Evolutionary conservation across 2,113 vertebrate species (phyloP).

Genomic region (Gadus chalcogrammus): DNA sequence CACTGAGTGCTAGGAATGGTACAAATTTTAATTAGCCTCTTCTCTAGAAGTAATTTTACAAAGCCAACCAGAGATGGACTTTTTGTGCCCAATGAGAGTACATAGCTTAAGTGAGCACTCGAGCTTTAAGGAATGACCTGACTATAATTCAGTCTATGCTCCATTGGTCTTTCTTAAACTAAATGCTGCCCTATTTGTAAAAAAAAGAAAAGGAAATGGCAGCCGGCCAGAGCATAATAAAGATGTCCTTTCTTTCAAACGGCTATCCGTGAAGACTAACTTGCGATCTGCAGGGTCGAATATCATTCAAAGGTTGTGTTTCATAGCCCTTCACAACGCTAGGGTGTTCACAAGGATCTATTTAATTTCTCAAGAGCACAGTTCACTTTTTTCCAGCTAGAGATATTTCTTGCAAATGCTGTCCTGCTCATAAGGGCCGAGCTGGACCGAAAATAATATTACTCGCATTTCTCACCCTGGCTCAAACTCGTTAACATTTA

Average conservation of each 20-base stretch:
- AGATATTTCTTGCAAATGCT: too few relatives aligned
- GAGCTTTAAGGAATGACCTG: conserved; percentile 19
- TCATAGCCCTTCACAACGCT: too few relatives aligned
- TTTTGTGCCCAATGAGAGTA: conserved; percentile 9
- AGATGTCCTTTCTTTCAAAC: not conserved
- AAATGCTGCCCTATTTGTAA: not conserved
- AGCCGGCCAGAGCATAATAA: not conserved
- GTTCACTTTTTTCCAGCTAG: too few relatives aligned
- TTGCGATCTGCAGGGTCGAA: too few relatives aligned
- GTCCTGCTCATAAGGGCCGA: too few relatives aligned
- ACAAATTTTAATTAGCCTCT: conserved; percentile 58
- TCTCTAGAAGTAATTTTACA: conserved; percentile 41
- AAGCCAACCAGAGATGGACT: conserved; percentile 13
- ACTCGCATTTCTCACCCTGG: too few relatives aligned
- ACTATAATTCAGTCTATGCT: conserved; percentile 10
- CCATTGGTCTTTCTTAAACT: conserved; percentile 7
- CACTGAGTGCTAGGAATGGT: conserved; percentile 41
- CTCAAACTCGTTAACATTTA: too few relatives aligned
- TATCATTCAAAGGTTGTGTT: too few relatives aligned
- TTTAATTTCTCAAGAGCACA: too few relatives aligned
- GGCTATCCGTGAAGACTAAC: too few relatives aligned
- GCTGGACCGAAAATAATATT: not conserved
- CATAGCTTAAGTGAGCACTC: conserved; percentile 7
- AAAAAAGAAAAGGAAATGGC: not conserved
- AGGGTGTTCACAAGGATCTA: too few relatives aligned